phyloP scores from a whole-genome alignment of 2,113 vertebrate genomes.

The Centropus bengalensis region DNA sequence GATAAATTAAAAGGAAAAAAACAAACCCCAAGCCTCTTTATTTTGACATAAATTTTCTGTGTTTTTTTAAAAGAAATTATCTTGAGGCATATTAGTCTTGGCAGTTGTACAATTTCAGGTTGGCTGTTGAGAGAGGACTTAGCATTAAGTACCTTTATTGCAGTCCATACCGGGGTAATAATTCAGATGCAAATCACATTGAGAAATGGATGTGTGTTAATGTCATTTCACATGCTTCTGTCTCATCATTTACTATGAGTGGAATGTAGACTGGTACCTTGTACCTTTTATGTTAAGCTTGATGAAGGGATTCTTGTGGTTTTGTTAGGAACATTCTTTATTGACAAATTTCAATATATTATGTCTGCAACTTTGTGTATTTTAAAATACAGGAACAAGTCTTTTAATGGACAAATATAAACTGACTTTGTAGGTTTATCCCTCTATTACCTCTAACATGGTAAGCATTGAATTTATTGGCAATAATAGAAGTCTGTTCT shows the following conservation, averaged over 20 bases:
- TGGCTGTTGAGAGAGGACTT: not conserved
- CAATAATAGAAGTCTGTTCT: not conserved
- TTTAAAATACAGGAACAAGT: not conserved
- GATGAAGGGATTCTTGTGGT: not conserved
- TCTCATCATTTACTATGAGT: not conserved
- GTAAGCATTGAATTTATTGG: not conserved
- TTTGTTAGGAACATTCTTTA: not conserved
- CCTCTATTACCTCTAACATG: not conserved
- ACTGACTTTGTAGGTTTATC: not conserved
- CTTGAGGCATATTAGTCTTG: not conserved
- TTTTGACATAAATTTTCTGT: not conserved
- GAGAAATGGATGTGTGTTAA: not conserved
- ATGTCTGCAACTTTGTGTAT: not conserved
- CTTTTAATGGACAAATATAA: not conserved
- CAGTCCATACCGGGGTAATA: not conserved
- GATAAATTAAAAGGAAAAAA: not conserved
- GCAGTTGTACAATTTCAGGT: not conserved
- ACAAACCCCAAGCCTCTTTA: not conserved
- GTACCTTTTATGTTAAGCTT: not conserved
- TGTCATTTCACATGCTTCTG: not conserved
- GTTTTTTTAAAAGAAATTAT: not conserved
- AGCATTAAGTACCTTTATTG: not conserved
- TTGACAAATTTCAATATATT: not conserved
- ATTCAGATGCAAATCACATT: not conserved
- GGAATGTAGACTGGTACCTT: not conserved